Conservation (phyloP, 2,113 vertebrate species). For the Triplophysa dalaica region DNA sequence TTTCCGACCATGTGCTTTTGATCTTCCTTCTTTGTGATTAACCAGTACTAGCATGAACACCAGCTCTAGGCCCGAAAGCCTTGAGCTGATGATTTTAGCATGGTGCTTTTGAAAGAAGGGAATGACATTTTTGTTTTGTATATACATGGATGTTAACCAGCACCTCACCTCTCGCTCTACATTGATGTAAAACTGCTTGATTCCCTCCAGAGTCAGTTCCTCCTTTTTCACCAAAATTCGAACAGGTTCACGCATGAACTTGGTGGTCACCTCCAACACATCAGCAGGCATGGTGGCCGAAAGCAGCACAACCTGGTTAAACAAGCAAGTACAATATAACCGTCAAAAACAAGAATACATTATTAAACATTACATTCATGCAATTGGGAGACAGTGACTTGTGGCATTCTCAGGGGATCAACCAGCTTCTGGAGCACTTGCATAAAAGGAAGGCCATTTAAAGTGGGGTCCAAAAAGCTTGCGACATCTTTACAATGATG, state of each 20-base stretch:
- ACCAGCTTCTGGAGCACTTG: too few relatives aligned
- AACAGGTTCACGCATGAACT: slow-evolving; percentile 97
- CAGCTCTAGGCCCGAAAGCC: slow-evolving; percentile 60
- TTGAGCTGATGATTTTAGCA: slow-evolving; percentile 71
- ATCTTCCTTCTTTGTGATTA: slow-evolving; percentile 73
- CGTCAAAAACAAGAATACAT: background rate
- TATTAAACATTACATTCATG: background rate
- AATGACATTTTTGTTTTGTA: background rate
- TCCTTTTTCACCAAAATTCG: slow-evolving; percentile 98
- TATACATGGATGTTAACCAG: background rate
- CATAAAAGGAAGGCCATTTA: too few relatives aligned
- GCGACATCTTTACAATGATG: too few relatives aligned
- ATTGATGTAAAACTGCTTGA: slow-evolving; percentile 99
- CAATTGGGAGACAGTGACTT: too few relatives aligned
- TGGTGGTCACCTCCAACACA: slow-evolving; percentile 98
- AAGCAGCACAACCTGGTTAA: slow-evolving; percentile 88
- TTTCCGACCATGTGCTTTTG: slow-evolving; percentile 64
- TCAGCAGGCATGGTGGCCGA: slow-evolving; percentile 98
- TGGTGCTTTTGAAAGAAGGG: slow-evolving; percentile 75
- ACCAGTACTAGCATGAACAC: slow-evolving; percentile 73
- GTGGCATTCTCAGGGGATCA: too few relatives aligned
- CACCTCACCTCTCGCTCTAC: slow-evolving; percentile 92
- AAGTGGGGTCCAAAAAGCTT: too few relatives aligned
- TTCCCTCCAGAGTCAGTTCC: slow-evolving; percentile 97
- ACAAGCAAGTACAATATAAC: background rate